Evolutionary conservation across 1,140 invertebrate genomes (phyloP), one percentile per base, ranked within the genome.

Genomic region (Scylla paramamosain): DNA sequence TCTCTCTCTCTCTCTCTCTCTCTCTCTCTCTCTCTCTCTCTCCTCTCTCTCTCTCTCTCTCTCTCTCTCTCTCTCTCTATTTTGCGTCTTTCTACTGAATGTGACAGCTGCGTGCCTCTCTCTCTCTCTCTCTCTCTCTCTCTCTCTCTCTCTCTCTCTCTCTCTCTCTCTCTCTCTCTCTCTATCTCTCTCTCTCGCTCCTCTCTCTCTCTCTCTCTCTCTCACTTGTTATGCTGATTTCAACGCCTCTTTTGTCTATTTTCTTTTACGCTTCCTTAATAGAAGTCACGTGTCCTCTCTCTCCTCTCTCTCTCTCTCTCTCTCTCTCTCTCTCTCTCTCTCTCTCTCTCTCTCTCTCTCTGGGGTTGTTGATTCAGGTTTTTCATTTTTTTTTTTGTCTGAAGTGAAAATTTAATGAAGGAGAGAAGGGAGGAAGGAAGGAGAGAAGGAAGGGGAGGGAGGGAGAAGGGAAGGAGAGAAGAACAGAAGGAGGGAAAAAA

Each of bases 271-370:
- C 6, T 1, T 1, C 39, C 6, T 39, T 39, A 39, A 39, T 39
- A 39, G 39, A 39, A 39, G 1, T 39, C 39, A 39, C 6, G 39
- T 39, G 1, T 39, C 39, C 39, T 39, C 39, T 39, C 39, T 39
- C 39, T 39, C 39, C 84, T 31, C 16, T 20, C 28, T 32, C 83
- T 84, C 83, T 32, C 83, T 28, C 31, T 32, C n/a, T 28, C 83
- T 32, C 83, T 84, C 83, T 32, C 83, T 84, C 83, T 32, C 83
- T 84, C 83, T 32, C 83, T 84, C 83, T 32, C 83, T 84, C 83
- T 32, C 83, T 84, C 83, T 32, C 83, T 84, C 83, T 32, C 83
- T 84, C 48, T 52, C 48, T 52, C 48, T 52, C 48, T 52, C 48
- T 52, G 6, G 14, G 48, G 14, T 52, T 7, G 48, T 6, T 52